phyloP scores from a whole-genome alignment of 2,113 vertebrate genomes.

The Misgurnus anguillicaudatus region DNA sequence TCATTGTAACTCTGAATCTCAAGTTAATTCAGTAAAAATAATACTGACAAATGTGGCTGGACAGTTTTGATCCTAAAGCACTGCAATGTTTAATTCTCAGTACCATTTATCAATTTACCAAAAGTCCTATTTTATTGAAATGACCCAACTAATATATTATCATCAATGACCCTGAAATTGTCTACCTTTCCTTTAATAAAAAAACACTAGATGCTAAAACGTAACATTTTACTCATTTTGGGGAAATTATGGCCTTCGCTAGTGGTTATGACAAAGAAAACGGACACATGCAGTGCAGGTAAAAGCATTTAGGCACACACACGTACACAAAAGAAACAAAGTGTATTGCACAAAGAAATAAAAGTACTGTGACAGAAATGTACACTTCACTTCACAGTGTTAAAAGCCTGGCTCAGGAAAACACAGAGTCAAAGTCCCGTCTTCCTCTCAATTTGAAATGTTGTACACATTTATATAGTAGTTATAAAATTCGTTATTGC shows the following conservation, averaged over 20 bases:
- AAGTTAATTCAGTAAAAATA: constrained; percentile 16
- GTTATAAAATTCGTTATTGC: constrained; percentile 63
- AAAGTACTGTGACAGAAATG: constrained; percentile 49
- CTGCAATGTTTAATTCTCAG: constrained; percentile 3
- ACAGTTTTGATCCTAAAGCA: constrained; percentile 14
- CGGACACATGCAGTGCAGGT: constrained; percentile 48
- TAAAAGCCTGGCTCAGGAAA: constrained; percentile 61
- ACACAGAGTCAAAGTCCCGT: constrained; percentile 56
- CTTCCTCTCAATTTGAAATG: constrained; percentile 46
- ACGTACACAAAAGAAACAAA: constrained; percentile 37
- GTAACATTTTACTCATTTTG: constrained; percentile 38
- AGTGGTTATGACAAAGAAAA: constrained; percentile 49
- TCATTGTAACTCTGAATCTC: constrained; percentile 23
- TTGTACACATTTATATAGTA: constrained; percentile 44
- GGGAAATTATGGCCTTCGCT: constrained; percentile 46
- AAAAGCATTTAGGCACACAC: constrained; percentile 16
- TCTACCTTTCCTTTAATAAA: constrained; percentile 1
- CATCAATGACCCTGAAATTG: constrained; percentile 17
- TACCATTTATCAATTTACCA: not conserved
- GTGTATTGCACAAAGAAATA: constrained; percentile 53
- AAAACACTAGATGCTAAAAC: constrained; percentile 39
- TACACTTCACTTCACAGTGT: constrained; percentile 62
- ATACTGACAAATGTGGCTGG: constrained; percentile 28
- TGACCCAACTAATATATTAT: constrained; percentile 23
- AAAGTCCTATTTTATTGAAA: constrained; percentile 40